phyloP scores from a whole-genome alignment of 92 coral and sea anemone genomes.

The Umimayanthus kanabou region DNA sequence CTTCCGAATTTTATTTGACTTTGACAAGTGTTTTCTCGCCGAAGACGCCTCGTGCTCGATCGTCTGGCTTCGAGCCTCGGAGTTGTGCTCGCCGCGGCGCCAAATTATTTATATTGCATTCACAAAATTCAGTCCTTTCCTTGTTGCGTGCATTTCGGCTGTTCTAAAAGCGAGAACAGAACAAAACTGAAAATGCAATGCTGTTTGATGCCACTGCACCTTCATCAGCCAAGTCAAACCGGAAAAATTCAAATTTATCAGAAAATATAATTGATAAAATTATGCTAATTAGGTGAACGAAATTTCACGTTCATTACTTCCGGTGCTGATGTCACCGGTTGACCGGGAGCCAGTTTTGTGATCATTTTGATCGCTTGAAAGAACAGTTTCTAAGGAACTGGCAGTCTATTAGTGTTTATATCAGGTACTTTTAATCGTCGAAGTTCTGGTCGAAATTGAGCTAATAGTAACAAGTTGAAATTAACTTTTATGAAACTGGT shows the following conservation, averaged over 20 bases:
- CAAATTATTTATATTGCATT: conserved; percentile 26
- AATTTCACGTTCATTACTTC: not conserved
- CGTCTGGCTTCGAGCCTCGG: conserved; percentile 1
- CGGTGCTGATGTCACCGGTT: conserved; percentile 18
- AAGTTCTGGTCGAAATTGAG: too few species aligned
- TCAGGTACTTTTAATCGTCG: too few species aligned
- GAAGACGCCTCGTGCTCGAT: conserved; percentile 11
- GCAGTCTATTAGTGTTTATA: too few species aligned
- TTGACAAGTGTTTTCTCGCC: not conserved
- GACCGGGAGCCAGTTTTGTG: not conserved
- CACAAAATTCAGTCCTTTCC: not conserved
- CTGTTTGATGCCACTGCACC: conserved; percentile 7
- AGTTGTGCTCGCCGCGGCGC: not conserved
- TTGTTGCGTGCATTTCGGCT: not conserved
- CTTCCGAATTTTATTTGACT: conserved; percentile 2
- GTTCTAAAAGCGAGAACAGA: not conserved
- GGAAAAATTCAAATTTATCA: conserved; percentile 16
- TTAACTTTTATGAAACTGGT: too few species aligned
- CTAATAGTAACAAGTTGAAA: too few species aligned
- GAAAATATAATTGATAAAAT: conserved; percentile 7
- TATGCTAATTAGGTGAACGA: conserved; percentile 27
- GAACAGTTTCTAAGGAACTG: not conserved
- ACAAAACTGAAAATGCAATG: not conserved
- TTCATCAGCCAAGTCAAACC: not conserved
- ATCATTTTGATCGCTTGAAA: not conserved